phyloP scores from a whole-genome alignment of 1,140 invertebrate species.

The Melipona quadrifasciata region DNA sequence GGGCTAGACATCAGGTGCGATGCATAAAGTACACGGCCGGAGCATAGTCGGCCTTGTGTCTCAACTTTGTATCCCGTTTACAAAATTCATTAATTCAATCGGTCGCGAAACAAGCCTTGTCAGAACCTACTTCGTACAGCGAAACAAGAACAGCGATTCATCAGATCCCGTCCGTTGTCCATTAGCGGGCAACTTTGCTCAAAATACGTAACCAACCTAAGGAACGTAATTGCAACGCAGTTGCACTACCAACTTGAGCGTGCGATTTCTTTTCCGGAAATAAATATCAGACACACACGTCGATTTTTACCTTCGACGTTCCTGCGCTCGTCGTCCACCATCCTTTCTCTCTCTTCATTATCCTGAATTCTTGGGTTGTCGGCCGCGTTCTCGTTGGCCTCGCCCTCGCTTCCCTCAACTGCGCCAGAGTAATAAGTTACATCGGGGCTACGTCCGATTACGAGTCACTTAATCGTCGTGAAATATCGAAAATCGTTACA shows the following conservation, averaged over 20 bases:
- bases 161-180: background rate
- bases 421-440: conserved; percentile 32
- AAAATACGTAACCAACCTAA: background rate
- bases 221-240: background rate
- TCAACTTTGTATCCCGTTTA: background rate
- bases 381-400: background rate
- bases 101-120: background rate
- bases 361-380: background rate
- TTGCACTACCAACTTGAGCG: no score
- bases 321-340: background rate
- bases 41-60: no score
- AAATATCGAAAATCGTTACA: conserved; percentile 48
- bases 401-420: conserved; percentile 1
- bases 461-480: conserved; percentile 37
- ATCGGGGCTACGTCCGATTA: conserved; percentile 22
- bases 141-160: background rate
- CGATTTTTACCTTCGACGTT: conserved; percentile 9
- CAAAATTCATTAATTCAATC: background rate
- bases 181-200: no score
- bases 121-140: background rate
- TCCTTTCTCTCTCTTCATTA: background rate
- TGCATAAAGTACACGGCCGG: no score
- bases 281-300: no score
- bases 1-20: no score
- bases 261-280: no score